Conservation (phyloP, 2,797 vertebrate genomes). For the Yasuhikotakia modesta region DNA sequence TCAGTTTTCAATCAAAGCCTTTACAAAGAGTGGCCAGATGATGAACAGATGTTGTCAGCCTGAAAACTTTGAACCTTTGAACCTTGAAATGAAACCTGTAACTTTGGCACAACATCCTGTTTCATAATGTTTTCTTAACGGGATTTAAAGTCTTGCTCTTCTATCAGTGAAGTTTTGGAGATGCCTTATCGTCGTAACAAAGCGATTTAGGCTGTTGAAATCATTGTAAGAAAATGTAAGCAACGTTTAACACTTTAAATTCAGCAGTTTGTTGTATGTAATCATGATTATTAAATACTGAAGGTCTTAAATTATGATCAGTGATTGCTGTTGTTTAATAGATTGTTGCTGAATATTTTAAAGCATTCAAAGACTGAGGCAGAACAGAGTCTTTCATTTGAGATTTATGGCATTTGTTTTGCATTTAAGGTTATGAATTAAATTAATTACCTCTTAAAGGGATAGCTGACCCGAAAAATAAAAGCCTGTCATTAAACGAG, state of each 20-base stretch:
- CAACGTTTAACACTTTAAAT: neutral
- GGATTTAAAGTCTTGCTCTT: neutral
- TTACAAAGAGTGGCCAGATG: constrained; percentile 1
- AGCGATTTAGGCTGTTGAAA: neutral
- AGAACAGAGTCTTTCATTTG: neutral
- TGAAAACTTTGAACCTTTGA: constrained; percentile 9
- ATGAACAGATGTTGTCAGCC: neutral
- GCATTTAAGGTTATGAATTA: neutral
- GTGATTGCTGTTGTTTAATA: neutral
- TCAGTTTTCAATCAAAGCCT: constrained; percentile 8
- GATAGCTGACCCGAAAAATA: too few relatives aligned
- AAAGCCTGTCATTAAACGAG: too few relatives aligned
- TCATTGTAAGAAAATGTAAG: neutral
- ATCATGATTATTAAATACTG: neutral
- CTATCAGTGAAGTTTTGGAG: constrained; percentile 12
- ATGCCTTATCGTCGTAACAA: neutral
- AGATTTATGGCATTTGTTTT: neutral
- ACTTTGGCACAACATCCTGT: neutral
- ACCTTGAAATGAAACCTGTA: constrained; percentile 24
- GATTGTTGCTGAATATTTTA: neutral
- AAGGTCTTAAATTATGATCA: neutral
- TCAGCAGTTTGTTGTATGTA: neutral
- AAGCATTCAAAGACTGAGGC: neutral
- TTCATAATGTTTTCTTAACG: neutral
- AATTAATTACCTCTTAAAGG: too few relatives aligned